Percentiles rank a stretch among this genome's conserved stretches.
Conservation (phyloP, 2,888 invertebrate species). For the Abscondita cerata region DNA sequence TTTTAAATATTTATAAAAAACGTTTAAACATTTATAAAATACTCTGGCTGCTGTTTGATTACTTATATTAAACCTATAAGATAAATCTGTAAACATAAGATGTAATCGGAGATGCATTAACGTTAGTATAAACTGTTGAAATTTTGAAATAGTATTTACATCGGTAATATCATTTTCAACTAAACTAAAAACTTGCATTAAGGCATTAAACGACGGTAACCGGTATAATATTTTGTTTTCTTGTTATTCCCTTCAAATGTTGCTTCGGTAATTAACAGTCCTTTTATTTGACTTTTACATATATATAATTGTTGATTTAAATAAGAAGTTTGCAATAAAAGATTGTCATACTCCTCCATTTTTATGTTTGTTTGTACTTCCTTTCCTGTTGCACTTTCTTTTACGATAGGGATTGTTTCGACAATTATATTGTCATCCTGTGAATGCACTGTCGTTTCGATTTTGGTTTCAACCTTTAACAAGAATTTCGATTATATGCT, state of each 20-base stretch:
- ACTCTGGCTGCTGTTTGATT: background rate
- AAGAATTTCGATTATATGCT: conserved; percentile 1
- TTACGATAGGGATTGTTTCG: background rate
- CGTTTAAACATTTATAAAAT: conserved; percentile 3
- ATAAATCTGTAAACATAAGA: background rate
- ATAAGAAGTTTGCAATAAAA: background rate
- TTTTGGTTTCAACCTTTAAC: too few relatives aligned
- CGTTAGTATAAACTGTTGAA: conserved; percentile 10
- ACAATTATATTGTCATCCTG: background rate
- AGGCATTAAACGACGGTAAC: conserved; percentile 1
- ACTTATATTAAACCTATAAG: conserved; percentile 7
- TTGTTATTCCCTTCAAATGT: background rate
- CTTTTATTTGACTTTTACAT: conserved; percentile 6
- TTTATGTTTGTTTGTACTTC: background rate
- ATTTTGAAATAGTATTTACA: background rate
- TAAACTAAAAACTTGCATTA: conserved; percentile 1
- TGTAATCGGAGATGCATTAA: conserved; percentile 1
- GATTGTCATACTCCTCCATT: background rate
- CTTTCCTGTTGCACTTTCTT: background rate
- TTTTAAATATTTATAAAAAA: background rate
- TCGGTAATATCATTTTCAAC: background rate
- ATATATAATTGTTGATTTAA: conserved; percentile 1
- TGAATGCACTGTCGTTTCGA: too few relatives aligned
- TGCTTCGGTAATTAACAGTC: background rate
- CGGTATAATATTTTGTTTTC: conserved; percentile 9